phyloP scores from a whole-genome alignment of 2,797 vertebrate species.

The Anabas testudineus region DNA sequence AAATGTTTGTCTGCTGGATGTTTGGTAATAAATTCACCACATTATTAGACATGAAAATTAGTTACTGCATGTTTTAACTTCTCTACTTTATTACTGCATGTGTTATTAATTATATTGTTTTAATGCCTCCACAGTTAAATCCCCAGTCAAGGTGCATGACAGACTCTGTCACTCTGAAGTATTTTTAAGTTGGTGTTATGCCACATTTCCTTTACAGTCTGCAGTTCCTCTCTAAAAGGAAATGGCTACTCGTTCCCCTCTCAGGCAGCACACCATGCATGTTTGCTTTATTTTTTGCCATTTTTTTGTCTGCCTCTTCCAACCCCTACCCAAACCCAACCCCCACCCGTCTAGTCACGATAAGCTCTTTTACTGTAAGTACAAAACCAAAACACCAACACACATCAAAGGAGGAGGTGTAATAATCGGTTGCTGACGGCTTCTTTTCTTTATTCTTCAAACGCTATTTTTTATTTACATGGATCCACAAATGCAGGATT shows the following conservation, averaged over 20 bases:
- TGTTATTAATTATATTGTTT: neutral
- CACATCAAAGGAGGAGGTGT: no score
- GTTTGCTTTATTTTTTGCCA: slow-evolving; percentile 26
- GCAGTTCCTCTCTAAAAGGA: slow-evolving; percentile 58
- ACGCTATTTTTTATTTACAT: neutral
- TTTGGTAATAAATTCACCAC: neutral
- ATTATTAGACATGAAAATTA: neutral
- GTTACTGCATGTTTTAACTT: neutral
- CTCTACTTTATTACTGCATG: neutral
- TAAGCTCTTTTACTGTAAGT: neutral
- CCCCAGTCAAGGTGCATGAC: neutral
- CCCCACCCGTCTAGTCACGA: no score
- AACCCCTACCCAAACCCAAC: neutral
- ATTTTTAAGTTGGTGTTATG: slow-evolving; percentile 34
- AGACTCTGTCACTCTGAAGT: slow-evolving; percentile 5
- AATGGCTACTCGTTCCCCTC: slow-evolving; percentile 17
- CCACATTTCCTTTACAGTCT: slow-evolving; percentile 48
- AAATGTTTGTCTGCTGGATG: neutral
- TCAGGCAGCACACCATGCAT: slow-evolving; percentile 13
- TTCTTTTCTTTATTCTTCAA: neutral
- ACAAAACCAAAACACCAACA: no score
- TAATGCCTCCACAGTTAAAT: neutral
- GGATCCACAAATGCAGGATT: neutral
- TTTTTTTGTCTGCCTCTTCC: neutral
- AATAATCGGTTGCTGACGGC: no score